These are phyloP conservation scores for Rhyacophila evoluta DNA, from an alignment of 2,888 invertebrate genomes.

Conservation along the genomic window DNA sequence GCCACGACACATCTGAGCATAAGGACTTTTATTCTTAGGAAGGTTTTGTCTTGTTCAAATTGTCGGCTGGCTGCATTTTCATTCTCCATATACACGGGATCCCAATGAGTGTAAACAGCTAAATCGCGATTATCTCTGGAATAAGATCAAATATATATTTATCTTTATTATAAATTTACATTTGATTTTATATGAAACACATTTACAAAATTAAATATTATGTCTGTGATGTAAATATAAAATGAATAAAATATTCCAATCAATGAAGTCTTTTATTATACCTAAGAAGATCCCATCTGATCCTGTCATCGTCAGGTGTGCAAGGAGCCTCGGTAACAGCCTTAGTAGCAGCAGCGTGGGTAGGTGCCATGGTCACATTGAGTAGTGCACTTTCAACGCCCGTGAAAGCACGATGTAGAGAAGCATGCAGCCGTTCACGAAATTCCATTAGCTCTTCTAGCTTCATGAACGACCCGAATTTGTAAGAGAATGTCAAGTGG, in stretches of 20 bases:
- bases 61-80: constrained; percentile 23
- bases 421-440: constrained; percentile 82
- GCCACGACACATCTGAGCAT: constrained; percentile 40
- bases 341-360: constrained; percentile 31
- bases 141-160: constrained; percentile 34
- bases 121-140: constrained; percentile 83
- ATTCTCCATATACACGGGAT: constrained; percentile 63
- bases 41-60: constrained; percentile 44
- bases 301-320: constrained; percentile 56
- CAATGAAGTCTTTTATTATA: too few relatives aligned
- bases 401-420: constrained; percentile 79
- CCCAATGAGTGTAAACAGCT: constrained; percentile 77
- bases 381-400: constrained; percentile 78
- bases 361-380: constrained; percentile 67
- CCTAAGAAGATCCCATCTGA: constrained; percentile 71
- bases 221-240: too few relatives aligned
- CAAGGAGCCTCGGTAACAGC: constrained; percentile 36
- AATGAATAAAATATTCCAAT: too few relatives aligned
- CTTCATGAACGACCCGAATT: constrained; percentile 94
- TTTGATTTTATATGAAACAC: too few relatives aligned
- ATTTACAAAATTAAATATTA: too few relatives aligned
- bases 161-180: too few relatives aligned
- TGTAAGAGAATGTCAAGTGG: constrained; percentile 91
- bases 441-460: constrained; percentile 91
- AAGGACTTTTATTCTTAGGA: constrained; percentile 35